Conservation (phyloP, 2,888 invertebrate genomes). For the Oxytorus armatus region DNA sequence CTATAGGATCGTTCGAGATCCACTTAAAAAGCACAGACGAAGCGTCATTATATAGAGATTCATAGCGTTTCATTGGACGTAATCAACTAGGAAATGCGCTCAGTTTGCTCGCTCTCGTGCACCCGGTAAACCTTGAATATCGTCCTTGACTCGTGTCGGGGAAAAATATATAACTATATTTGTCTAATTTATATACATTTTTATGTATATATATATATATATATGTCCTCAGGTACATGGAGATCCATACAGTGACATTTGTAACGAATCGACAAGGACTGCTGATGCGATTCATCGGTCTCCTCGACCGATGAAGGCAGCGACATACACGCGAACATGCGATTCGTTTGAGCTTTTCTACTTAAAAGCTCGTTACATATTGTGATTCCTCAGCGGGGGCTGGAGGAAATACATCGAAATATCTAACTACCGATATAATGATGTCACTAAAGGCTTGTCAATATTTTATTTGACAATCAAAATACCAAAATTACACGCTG, state of each 20-base stretch:
- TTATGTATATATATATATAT: background rate
- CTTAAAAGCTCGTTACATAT: background rate
- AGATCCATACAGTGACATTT: constrained; percentile 32
- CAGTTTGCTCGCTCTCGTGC: constrained; percentile 38
- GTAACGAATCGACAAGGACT: constrained; percentile 19
- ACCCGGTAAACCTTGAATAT: constrained; percentile 71
- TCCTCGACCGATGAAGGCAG: background rate
- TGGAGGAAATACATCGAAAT: too few relatives aligned
- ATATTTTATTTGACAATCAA: too few relatives aligned
- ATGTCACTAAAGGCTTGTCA: too few relatives aligned
- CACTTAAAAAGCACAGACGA: constrained; percentile 28
- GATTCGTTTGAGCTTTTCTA: background rate
- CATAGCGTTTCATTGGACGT: constrained; percentile 65
- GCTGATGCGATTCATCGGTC: constrained; percentile 40
- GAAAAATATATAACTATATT: constrained; percentile 43
- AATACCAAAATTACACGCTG: too few relatives aligned
- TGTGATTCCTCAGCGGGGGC: too few relatives aligned
- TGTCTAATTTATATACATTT: background rate
- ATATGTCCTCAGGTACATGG: constrained; percentile 5
- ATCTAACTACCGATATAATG: too few relatives aligned
- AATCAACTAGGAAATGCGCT: constrained; percentile 74
- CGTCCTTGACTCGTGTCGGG: constrained; percentile 71
- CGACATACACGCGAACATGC: background rate
- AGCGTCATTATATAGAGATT: constrained; percentile 27
- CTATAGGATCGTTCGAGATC: constrained; percentile 46